Evolutionary conservation across 2,797 vertebrate genomes (phyloP).

Genomic region (Tadarida brasiliensis): DNA sequence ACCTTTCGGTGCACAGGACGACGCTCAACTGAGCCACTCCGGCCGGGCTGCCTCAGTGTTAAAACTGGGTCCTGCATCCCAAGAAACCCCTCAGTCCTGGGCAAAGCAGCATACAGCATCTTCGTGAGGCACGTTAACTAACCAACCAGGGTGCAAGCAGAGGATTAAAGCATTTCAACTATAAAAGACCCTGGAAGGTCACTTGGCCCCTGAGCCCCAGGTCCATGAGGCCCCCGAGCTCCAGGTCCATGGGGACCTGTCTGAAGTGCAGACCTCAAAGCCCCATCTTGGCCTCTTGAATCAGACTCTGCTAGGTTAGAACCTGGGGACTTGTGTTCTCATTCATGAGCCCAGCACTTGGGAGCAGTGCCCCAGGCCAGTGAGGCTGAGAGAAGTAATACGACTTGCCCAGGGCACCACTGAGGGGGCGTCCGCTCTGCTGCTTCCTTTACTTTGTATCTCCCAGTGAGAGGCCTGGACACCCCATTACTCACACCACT

Average conservation of each 20-base stretch:
- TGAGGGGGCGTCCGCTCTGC: not conserved
- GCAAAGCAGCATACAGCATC: not conserved
- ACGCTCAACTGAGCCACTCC: not conserved
- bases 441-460: not conserved
- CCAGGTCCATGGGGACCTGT: not conserved
- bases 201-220: not conserved
- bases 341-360: not conserved
- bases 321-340: not conserved
- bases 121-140: not conserved
- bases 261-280: not conserved
- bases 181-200: not conserved
- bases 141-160: not conserved
- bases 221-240: not conserved
- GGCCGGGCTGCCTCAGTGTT: not conserved
- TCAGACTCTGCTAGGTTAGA: not conserved
- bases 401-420: no score
- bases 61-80: not conserved
- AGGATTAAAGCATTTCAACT: not conserved
- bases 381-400: not conserved
- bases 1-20: not conserved
- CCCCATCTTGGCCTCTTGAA: no score
- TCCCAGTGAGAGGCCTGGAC: not conserved
- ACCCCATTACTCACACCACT: not conserved
- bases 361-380: not conserved
- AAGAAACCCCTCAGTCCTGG: not conserved